These are phyloP conservation scores for Mesorhabditis belari DNA, from an alignment of 2,888 invertebrate species.

Conservation along the genomic window DNA sequence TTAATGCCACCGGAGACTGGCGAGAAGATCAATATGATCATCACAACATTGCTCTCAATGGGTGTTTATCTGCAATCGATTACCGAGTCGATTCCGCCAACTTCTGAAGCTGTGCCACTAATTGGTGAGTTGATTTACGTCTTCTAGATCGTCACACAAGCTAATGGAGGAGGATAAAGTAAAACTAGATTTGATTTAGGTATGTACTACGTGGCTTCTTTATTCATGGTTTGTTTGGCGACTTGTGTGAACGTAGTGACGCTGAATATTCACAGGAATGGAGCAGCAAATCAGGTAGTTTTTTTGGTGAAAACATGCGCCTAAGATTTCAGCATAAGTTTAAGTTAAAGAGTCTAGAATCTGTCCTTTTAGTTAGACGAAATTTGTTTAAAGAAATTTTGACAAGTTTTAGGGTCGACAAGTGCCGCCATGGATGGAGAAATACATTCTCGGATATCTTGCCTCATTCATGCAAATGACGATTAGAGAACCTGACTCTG, in stretches of 20 bases:
- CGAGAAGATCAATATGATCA: constrained; percentile 58
- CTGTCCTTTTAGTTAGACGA: no score
- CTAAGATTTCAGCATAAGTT: no score
- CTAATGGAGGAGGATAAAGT: background rate
- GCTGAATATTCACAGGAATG: constrained; percentile 67
- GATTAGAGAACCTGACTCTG: constrained; percentile 49
- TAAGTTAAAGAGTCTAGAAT: background rate
- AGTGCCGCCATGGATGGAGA: constrained; percentile 37
- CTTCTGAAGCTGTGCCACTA: constrained; percentile 61
- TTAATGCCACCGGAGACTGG: constrained; percentile 62
- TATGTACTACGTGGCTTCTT: constrained; percentile 61
- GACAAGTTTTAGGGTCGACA: constrained; percentile 15
- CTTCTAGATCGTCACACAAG: background rate
- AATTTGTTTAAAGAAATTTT: background rate
- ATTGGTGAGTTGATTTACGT: constrained; percentile 55
- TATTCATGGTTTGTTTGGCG: constrained; percentile 58
- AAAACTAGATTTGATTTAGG: constrained; percentile 52
- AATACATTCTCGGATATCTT: constrained; percentile 47
- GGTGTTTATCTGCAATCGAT: constrained; percentile 60
- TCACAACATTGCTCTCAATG: constrained; percentile 61
- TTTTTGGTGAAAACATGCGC: background rate
- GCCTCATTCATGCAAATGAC: constrained; percentile 47
- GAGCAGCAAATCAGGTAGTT: constrained; percentile 44
- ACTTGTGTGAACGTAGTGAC: constrained; percentile 69
- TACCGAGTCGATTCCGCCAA: constrained; percentile 62